Evolutionary conservation across 2,888 invertebrate genomes (phyloP).

Genomic region (Nasonia oneida): DNA sequence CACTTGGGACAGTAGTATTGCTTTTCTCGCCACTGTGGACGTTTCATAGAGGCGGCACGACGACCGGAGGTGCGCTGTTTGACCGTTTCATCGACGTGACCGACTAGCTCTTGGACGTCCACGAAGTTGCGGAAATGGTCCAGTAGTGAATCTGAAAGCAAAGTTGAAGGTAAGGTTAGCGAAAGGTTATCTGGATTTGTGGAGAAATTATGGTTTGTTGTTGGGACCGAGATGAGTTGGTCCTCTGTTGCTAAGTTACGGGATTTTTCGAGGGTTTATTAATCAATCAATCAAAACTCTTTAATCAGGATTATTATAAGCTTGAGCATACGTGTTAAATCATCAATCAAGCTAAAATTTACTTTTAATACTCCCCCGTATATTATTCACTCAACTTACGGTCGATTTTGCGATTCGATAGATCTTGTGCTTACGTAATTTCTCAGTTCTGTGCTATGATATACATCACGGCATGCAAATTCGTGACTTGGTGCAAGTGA

Average conservation of each 20-base stretch:
- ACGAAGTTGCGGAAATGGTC: slow-evolving; percentile 18
- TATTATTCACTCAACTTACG: not conserved
- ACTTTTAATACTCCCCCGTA: not conserved
- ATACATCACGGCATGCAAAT: not conserved
- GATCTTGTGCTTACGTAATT: not conserved
- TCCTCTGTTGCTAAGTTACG: not conserved
- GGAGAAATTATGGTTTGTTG: not conserved
- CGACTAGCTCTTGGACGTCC: not conserved
- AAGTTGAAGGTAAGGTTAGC: not conserved
- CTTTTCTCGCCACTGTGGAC: slow-evolving; percentile 58
- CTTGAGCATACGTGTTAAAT: not conserved
- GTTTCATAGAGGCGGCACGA: not conserved
- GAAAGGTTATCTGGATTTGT: not conserved
- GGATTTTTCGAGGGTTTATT: not conserved
- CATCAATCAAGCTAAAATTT: not conserved
- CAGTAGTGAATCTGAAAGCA: slow-evolving; percentile 48
- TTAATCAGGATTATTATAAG: not conserved
- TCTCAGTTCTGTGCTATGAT: not conserved
- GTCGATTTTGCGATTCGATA: not conserved
- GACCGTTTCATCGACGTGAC: not conserved
- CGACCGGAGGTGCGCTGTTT: not conserved
- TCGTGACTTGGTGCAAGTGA: not conserved
- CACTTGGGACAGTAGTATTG: slow-evolving; percentile 69
- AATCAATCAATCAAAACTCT: not conserved
- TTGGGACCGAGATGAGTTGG: not conserved